Percentiles rank a stretch among this genome's conserved stretches.
phyloP scores from a whole-genome alignment of 1,140 invertebrate species.

The Papilio polyxenes region DNA sequence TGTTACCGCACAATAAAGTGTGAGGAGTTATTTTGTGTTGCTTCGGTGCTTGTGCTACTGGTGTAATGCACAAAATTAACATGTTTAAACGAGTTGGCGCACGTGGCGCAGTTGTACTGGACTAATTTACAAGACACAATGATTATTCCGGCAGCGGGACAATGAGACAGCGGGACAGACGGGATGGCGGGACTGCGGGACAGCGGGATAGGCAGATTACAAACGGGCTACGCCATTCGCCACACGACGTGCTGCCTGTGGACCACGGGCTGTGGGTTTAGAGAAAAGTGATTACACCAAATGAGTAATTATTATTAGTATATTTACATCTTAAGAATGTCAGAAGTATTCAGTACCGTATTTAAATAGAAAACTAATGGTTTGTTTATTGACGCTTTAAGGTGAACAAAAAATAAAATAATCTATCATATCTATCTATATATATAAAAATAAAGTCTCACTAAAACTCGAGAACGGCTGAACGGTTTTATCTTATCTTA shows the following conservation, averaged over 20 bases:
- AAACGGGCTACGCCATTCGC: background rate
- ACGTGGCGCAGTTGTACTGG: slow-evolving; percentile 2
- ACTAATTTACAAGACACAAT: slow-evolving; percentile 24
- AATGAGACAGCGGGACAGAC: background rate
- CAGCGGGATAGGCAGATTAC: background rate
- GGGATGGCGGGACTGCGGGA: background rate
- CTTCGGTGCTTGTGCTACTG: background rate
- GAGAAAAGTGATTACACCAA: background rate
- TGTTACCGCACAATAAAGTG: background rate
- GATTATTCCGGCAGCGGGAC: slow-evolving; percentile 14
- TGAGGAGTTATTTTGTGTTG: background rate
- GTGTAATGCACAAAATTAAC: slow-evolving; percentile 14
- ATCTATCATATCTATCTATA: background rate
- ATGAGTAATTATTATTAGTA: background rate
- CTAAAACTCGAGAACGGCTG: too few species aligned
- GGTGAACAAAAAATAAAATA: background rate
- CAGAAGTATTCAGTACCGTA: background rate
- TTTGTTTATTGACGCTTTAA: background rate
- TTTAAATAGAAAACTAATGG: background rate
- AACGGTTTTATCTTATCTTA: too few species aligned
- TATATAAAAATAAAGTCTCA: too few species aligned
- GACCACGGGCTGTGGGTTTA: background rate
- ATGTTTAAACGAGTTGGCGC: slow-evolving; percentile 8
- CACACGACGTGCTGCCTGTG: background rate
- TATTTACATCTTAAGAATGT: background rate